Percentiles rank a stretch among this genome's conserved stretches.
Conservation (phyloP, 2,797 vertebrate species). For the Sebastes nivosus region DNA sequence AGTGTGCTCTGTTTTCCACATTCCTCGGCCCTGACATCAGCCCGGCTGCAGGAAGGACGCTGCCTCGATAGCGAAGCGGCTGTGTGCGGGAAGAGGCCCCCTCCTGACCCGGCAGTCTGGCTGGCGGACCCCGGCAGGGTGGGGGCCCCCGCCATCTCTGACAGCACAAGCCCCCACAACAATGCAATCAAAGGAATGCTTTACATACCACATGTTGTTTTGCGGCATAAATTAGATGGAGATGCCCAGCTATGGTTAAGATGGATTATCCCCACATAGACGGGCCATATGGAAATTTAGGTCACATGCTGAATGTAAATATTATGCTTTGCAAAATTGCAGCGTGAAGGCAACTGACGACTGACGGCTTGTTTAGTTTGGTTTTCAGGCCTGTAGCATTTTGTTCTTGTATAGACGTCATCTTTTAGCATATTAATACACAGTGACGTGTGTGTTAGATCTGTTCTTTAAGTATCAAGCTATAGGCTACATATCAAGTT, state of each 20-base stretch:
- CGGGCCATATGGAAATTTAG: conserved; percentile 71
- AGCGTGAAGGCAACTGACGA: background rate
- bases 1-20: conserved; percentile 78
- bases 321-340: conserved; percentile 58
- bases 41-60: conserved; percentile 64
- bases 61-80: conserved; percentile 29
- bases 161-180: conserved; percentile 54
- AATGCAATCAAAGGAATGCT: conserved; percentile 78
- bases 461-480: background rate
- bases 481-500: background rate
- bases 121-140: conserved; percentile 25
- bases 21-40: conserved; percentile 79
- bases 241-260: conserved; percentile 58
- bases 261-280: conserved; percentile 68
- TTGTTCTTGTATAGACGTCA: background rate
- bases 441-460: background rate
- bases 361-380: background rate
- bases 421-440: background rate
- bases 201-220: conserved; percentile 79
- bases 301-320: conserved; percentile 75
- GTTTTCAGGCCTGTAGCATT: background rate
- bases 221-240: conserved; percentile 67
- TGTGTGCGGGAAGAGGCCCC: conserved; percentile 68
- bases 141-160: conserved; percentile 36
- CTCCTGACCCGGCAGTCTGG: conserved; percentile 68